Evolutionary conservation across 1,140 invertebrate species (phyloP).

Genomic region (Papilio polyxenes): DNA sequence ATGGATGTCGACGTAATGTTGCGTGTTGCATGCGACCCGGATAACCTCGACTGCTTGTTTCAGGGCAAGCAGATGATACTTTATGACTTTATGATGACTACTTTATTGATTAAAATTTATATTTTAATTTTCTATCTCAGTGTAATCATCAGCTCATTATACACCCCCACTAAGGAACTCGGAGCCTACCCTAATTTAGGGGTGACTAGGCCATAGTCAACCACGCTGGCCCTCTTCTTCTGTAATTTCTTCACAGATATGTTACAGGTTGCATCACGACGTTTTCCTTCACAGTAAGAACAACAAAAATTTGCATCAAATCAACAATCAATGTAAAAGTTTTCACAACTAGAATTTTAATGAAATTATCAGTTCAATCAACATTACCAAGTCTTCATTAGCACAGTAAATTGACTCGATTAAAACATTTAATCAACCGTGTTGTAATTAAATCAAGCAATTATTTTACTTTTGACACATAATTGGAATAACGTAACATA

Average conservation of each 20-base stretch:
- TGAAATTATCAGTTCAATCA: no score
- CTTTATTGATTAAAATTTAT: not conserved
- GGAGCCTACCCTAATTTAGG: no score
- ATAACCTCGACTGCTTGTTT: slow-evolving; percentile 14
- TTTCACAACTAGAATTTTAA: not conserved
- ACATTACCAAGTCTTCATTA: not conserved
- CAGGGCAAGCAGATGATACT: slow-evolving; percentile 25
- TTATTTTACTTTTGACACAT: not conserved
- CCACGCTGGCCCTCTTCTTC: no score
- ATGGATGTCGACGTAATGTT: not conserved
- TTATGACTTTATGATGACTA: no score
- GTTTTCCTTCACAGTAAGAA: no score
- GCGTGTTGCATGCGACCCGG: slow-evolving; percentile 19
- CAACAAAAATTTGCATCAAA: no score
- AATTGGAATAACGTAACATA: not conserved
- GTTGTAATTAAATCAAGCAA: not conserved
- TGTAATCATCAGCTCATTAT: not conserved
- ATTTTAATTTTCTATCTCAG: not conserved
- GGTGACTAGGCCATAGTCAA: no score
- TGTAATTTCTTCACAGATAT: no score
- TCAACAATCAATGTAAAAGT: no score
- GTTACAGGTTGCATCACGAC: no score
- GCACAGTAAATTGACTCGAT: not conserved
- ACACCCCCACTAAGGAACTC: no score
- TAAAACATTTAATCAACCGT: not conserved